These are phyloP conservation scores for Dendroctonus valens DNA, from an alignment of 1,140 invertebrate species.

Conservation along the genomic window DNA sequence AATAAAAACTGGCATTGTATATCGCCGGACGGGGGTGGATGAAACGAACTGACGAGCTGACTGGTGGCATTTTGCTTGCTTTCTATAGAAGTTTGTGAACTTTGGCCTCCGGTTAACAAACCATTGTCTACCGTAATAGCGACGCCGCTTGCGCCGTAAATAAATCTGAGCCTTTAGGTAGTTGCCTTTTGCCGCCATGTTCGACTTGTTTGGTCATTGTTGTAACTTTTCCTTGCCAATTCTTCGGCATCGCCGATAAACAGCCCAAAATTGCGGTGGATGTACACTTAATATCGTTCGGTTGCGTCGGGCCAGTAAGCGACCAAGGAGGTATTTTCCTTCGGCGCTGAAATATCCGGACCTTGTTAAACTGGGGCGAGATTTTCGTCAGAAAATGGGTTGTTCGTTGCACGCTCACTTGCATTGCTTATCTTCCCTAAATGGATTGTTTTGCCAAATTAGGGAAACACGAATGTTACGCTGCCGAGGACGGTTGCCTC, in stretches of 20 bases:
- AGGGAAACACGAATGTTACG: constrained; percentile 21
- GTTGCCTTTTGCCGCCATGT: neutral
- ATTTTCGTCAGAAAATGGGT: constrained; percentile 23
- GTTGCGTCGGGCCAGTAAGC: neutral
- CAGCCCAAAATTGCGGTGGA: neutral
- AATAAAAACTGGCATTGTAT: no score
- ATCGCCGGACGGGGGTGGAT: no score
- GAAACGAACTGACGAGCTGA: no score
- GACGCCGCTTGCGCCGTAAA: constrained; percentile 7
- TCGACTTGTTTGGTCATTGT: constrained; percentile 3
- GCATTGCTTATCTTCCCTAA: constrained; percentile 28
- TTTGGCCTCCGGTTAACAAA: constrained; percentile 11
- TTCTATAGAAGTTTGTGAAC: neutral
- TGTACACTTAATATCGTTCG: neutral
- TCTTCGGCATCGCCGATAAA: neutral
- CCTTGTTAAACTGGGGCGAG: constrained; percentile 15
- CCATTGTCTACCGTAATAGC: constrained; percentile 4
- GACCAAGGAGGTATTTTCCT: neutral
- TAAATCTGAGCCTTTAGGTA: constrained; percentile 4
- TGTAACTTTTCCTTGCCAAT: neutral
- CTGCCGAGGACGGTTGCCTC: constrained; percentile 6
- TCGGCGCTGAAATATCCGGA: constrained; percentile 15
- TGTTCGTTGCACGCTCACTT: constrained; percentile 23
- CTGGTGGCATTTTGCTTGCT: no score
- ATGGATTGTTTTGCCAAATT: constrained; percentile 31